These are phyloP conservation scores for Eristalis tenax DNA, from an alignment of 2,888 invertebrate genomes.

Conservation along the genomic window DNA sequence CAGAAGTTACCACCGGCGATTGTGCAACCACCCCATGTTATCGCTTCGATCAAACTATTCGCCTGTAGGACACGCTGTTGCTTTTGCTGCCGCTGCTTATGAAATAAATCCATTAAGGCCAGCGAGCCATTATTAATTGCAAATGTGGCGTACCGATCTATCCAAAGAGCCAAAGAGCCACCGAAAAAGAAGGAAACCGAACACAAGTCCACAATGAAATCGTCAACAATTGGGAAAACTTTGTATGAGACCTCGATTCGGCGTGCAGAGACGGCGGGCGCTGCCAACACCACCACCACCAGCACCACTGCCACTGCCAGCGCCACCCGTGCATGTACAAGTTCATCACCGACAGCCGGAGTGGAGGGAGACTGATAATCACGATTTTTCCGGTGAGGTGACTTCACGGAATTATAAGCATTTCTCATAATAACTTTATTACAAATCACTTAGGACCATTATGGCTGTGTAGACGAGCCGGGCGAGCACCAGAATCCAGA, in stretches of 20 bases:
- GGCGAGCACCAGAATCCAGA: conserved; percentile 37
- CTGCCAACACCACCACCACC: background rate
- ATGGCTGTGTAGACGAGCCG: conserved; percentile 55
- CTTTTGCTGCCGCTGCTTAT: background rate
- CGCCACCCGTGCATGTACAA: conserved; percentile 27
- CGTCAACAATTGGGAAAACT: conserved; percentile 41
- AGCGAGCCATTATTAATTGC: conserved; percentile 28
- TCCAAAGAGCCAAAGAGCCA: conserved; percentile 5
- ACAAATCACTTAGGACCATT: conserved; percentile 73
- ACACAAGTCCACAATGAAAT: conserved; percentile 43
- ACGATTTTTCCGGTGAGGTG: conserved; percentile 72
- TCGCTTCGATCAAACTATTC: conserved; percentile 37
- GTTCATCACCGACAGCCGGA: conserved; percentile 42
- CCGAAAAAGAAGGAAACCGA: background rate
- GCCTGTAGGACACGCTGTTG: conserved; percentile 21
- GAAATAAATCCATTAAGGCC: conserved; percentile 54
- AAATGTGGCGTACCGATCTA: conserved; percentile 17
- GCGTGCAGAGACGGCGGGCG: background rate
- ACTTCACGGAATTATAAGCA: conserved; percentile 71
- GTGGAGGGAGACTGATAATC: conserved; percentile 53
- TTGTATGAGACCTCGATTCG: conserved; percentile 24
- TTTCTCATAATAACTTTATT: conserved; percentile 73
- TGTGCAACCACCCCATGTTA: conserved; percentile 35
- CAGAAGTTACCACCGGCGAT: conserved; percentile 32
- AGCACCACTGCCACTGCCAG: conserved; percentile 3